Conservation (phyloP, 2,888 invertebrate genomes). For the Kryphioiulus occultus region DNA sequence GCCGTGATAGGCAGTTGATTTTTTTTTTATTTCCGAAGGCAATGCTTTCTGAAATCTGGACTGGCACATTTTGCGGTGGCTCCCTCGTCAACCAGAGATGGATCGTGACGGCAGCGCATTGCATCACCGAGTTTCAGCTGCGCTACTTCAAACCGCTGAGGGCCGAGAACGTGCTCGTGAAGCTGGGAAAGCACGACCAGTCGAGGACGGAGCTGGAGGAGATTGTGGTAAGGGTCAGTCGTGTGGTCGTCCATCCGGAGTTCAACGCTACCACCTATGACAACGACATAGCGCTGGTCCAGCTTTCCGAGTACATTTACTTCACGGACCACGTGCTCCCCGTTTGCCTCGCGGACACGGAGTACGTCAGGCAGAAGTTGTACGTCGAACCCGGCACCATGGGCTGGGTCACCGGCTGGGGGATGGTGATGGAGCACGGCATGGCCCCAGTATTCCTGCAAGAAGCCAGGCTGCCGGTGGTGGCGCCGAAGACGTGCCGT, state of each 20-base stretch:
- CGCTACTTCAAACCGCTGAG: conserved; percentile 27
- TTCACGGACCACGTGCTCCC: conserved; percentile 57
- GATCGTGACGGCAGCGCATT: conserved; percentile 58
- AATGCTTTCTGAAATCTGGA: conserved; percentile 57
- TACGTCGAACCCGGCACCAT: conserved; percentile 48
- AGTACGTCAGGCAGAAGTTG: conserved; percentile 49
- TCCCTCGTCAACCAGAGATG: conserved; percentile 57
- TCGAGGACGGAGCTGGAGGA: conserved; percentile 56
- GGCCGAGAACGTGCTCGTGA: conserved; percentile 54
- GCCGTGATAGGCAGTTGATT: too few relatives aligned
- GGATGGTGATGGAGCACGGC: conserved; percentile 57
- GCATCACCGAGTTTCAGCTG: conserved; percentile 55
- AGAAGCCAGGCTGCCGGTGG: conserved; percentile 57
- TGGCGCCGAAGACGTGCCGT: conserved; percentile 55
- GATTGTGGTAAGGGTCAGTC: conserved; percentile 54
- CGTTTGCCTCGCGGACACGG: conserved; percentile 55
- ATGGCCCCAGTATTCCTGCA: conserved; percentile 56
- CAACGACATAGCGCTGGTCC: conserved; percentile 58
- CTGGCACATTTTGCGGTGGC: conserved; percentile 58
- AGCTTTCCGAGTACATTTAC: conserved; percentile 54
- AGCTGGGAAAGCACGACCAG: conserved; percentile 57
- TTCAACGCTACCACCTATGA: conserved; percentile 57
- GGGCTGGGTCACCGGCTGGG: conserved; percentile 58
- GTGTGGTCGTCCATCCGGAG: conserved; percentile 56
- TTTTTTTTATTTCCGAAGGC: conserved; percentile 54